These are phyloP conservation scores for Palaemon carinicauda DNA, from an alignment of 1,140 invertebrate species.

Conservation along the genomic window DNA sequence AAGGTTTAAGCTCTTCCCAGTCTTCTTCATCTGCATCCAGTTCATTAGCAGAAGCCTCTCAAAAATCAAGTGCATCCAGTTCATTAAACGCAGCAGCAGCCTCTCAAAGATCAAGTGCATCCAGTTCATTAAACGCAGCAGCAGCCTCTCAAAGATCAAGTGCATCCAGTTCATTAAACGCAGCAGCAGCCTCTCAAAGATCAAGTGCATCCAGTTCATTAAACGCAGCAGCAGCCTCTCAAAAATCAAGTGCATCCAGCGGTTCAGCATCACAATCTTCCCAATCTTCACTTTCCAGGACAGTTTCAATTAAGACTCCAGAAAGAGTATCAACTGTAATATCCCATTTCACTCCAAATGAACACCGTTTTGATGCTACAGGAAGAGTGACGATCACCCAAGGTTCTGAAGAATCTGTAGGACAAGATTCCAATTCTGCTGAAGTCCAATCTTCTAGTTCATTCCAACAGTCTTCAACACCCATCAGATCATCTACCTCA, in stretches of 20 bases:
- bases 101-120: not conserved
- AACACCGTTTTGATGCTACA: conserved; percentile 19
- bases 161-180: too few species aligned
- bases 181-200: not conserved
- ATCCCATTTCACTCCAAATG: conserved; percentile 14
- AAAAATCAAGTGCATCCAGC: not conserved
- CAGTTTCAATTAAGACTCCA: not conserved
- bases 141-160: not conserved
- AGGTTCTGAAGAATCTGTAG: not conserved
- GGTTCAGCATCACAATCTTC: not conserved
- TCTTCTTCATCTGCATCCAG: not conserved
- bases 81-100: not conserved
- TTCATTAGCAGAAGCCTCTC: not conserved
- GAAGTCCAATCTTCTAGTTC: too few species aligned
- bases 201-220: not conserved
- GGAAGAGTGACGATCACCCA: conserved; percentile 6
- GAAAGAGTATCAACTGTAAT: not conserved
- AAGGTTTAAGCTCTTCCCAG: not conserved
- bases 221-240: not conserved
- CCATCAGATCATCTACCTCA: not conserved
- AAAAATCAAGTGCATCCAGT: not conserved
- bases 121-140: too few species aligned
- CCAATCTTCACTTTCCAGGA: not conserved
- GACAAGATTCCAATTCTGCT: too few species aligned
- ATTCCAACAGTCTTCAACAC: too few species aligned